A percentile compares a stretch with the other conserved stretches of the same genome.
Evolutionary conservation across 2,888 invertebrate species (phyloP).

Genomic region (Lingula anatina): DNA sequence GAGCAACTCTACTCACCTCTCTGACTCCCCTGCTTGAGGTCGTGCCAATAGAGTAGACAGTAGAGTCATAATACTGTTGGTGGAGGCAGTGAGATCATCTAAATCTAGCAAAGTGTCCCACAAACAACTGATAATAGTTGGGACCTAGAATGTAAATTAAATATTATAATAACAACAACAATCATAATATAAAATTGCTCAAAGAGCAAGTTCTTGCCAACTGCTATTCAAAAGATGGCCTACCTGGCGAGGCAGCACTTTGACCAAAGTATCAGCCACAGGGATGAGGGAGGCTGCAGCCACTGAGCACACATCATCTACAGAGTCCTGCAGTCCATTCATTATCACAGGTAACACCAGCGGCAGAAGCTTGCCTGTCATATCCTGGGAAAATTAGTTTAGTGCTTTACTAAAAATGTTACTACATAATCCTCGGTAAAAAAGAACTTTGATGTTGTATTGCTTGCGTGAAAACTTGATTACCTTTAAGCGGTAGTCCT

Average conservation of each 20-base stretch:
- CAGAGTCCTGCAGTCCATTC: conserved; percentile 72
- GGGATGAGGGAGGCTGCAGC: conserved; percentile 88
- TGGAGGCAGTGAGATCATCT: conserved; percentile 81
- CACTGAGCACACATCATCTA: conserved; percentile 94
- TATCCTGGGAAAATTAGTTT: conserved; percentile 54
- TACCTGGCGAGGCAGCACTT: conserved; percentile 47
- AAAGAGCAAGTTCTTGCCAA: too few relatives aligned
- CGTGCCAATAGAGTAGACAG: conserved; percentile 55
- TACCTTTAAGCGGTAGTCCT: too few relatives aligned
- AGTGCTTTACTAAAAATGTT: too few relatives aligned
- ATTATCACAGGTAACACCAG: conserved; percentile 62
- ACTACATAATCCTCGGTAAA: too few relatives aligned
- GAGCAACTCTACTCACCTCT: too few relatives aligned
- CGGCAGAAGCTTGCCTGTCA: conserved; percentile 59
- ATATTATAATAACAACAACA: too few relatives aligned
- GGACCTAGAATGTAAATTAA: conserved; percentile 53
- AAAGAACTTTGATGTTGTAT: too few relatives aligned
- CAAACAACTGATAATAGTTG: conserved; percentile 66
- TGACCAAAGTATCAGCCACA: conserved; percentile 58
- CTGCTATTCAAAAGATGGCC: too few relatives aligned
- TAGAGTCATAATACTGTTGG: conserved; percentile 88
- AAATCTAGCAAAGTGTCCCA: conserved; percentile 83
- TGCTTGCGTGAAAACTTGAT: too few relatives aligned
- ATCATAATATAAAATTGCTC: too few relatives aligned
- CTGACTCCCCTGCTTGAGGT: conserved; percentile 21